Percentiles rank a stretch among this genome's conserved stretches.
These are phyloP conservation scores for Scolopax bukidnonensis DNA, from an alignment of 2,797 vertebrate species.

Conservation along the genomic window DNA sequence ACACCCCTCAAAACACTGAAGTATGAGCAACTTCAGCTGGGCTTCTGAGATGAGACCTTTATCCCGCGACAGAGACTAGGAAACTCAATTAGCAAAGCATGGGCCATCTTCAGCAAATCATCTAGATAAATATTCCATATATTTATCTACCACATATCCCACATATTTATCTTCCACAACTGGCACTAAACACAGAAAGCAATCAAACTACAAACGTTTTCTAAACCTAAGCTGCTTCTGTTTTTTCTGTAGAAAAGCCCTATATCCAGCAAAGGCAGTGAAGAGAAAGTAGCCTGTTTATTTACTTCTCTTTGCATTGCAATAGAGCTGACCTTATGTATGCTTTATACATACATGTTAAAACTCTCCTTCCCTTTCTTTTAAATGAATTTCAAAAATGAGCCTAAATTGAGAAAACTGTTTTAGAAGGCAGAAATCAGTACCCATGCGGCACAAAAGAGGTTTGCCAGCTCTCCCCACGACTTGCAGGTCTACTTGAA, in stretches of 20 bases:
- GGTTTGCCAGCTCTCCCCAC: neutral
- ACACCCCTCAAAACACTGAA: neutral
- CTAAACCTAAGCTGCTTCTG: neutral
- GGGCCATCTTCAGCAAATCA: neutral
- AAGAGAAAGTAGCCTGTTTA: neutral
- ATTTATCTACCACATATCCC: neutral
- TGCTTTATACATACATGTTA: neutral
- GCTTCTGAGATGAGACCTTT: neutral
- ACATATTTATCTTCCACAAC: neutral
- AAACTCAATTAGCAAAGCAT: neutral
- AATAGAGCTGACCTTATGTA: neutral
- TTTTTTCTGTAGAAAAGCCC: neutral
- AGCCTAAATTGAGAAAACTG: neutral
- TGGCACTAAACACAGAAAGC: constrained; percentile 5
- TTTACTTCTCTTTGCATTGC: neutral
- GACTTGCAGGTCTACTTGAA: neutral
- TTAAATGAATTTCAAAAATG: neutral
- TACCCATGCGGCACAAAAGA: neutral
- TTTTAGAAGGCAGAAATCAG: neutral
- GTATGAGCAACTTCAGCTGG: neutral
- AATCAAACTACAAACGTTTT: constrained; percentile 9
- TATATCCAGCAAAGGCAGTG: neutral
- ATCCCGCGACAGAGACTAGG: neutral
- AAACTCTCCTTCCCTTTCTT: neutral
- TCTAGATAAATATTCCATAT: neutral